Conservation (phyloP, 2,888 invertebrate species). For the Pyrrhopygopsis socrates region DNA sequence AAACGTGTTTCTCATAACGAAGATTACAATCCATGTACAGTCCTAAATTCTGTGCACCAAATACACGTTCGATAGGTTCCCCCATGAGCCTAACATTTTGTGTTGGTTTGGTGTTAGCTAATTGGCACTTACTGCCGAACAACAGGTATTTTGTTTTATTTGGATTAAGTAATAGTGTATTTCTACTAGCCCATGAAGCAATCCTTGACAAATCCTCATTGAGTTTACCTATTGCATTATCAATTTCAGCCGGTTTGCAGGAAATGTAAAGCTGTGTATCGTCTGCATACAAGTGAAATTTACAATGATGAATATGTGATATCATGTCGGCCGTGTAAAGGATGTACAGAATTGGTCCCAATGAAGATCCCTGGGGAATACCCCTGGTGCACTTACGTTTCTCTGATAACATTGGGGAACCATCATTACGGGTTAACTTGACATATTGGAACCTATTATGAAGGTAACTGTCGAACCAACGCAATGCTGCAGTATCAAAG, state of each 20-base stretch:
- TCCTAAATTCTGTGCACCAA: not conserved
- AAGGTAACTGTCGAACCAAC: slow-evolving; percentile 15
- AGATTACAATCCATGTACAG: not conserved
- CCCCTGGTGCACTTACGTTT: not conserved
- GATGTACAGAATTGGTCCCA: not conserved
- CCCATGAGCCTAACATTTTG: not conserved
- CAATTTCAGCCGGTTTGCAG: not conserved
- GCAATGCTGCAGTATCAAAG: not conserved
- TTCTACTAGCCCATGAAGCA: not conserved
- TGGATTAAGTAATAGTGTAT: not conserved
- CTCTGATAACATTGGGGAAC: not conserved
- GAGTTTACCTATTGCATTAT: not conserved
- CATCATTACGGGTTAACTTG: not conserved
- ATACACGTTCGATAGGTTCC: not conserved
- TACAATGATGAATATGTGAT: not conserved
- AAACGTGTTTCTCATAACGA: slow-evolving; percentile 3
- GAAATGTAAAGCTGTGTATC: slow-evolving; percentile 1
- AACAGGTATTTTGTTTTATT: not conserved
- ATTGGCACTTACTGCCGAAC: not conserved
- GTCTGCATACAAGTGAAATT: slow-evolving; percentile 26
- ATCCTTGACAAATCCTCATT: not conserved
- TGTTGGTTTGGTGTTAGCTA: not conserved
- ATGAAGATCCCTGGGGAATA: slow-evolving; percentile 7
- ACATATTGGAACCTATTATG: not conserved
- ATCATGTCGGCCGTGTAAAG: slow-evolving; percentile 21